Evolutionary conservation across 2,888 invertebrate genomes (phyloP).

Genomic region (Caenorhabditis zanzibari): DNA sequence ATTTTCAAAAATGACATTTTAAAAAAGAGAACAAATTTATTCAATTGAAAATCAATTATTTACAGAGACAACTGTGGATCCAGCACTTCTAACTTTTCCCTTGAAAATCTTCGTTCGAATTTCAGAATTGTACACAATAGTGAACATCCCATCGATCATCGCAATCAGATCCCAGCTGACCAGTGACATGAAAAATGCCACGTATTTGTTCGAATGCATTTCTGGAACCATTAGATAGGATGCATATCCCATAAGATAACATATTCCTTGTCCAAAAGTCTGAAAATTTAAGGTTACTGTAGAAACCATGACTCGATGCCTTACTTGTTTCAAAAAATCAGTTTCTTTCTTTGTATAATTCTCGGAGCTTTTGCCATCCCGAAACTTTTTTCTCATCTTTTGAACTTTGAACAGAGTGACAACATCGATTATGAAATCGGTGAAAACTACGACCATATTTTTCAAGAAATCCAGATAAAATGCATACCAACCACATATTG

Average conservation of each 20-base stretch:
- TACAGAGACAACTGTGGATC: conserved; percentile 19
- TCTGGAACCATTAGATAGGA: conserved; percentile 48
- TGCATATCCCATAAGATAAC: conserved; percentile 34
- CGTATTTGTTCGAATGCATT: conserved; percentile 43
- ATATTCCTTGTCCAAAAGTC: conserved; percentile 38
- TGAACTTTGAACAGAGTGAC: conserved; percentile 39
- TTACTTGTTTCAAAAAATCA: conserved; percentile 52
- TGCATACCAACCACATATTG: conserved; percentile 28
- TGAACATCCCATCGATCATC: conserved; percentile 43
- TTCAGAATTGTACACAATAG: conserved; percentile 48
- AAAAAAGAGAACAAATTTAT: neutral
- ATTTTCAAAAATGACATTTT: neutral
- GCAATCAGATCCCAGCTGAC: conserved; percentile 42
- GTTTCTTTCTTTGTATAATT: conserved; percentile 47
- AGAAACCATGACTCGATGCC: neutral
- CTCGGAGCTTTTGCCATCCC: conserved; percentile 31
- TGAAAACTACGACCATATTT: conserved; percentile 32
- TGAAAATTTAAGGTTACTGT: neutral
- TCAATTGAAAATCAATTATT: neutral
- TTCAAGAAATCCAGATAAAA: conserved; percentile 39
- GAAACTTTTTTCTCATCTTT: conserved; percentile 31
- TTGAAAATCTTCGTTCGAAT: conserved; percentile 11
- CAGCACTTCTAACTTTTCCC: conserved; percentile 3
- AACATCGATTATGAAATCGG: conserved; percentile 23
- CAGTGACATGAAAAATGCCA: conserved; percentile 54